phyloP scores from a whole-genome alignment of 2,797 vertebrate genomes.

The Hydrophis major region DNA sequence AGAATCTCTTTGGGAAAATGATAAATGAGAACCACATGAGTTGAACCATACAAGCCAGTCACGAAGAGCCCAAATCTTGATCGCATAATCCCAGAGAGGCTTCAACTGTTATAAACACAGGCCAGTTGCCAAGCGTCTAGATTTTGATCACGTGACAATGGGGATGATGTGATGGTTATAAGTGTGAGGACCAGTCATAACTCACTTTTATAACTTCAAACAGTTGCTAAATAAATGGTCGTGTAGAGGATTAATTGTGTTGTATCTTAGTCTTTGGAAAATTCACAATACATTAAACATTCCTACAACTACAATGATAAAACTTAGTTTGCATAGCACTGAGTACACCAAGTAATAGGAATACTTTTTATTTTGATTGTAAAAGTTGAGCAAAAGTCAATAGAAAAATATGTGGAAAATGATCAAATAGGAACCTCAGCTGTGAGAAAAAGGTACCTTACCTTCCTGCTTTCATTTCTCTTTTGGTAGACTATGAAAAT shows the following conservation, averaged over 20 bases:
- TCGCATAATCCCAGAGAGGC: neutral
- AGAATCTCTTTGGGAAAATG: neutral
- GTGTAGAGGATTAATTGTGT: neutral
- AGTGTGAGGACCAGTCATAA: neutral
- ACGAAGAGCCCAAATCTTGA: neutral
- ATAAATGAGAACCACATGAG: neutral
- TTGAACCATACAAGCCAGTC: neutral
- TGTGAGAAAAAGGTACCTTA: neutral
- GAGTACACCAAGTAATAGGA: rapidly evolving
- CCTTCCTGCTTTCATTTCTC: neutral
- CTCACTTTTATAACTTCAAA: neutral
- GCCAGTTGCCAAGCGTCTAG: neutral
- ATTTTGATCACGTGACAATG: neutral
- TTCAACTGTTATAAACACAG: neutral
- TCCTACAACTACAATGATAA: neutral
- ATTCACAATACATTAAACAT: neutral
- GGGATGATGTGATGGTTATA: neutral
- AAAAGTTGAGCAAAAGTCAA: constrained; percentile 5
- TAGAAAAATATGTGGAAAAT: rapidly evolving
- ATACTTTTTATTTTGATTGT: neutral
- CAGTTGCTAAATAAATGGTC: neutral
- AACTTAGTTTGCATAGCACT: neutral
- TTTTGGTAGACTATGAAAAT: neutral
- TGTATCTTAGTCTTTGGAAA: too few relatives aligned
- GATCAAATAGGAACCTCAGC: neutral